These are phyloP conservation scores for Drosophila repleta DNA, from an alignment of 1,140 invertebrate genomes.

Conservation along the genomic window DNA sequence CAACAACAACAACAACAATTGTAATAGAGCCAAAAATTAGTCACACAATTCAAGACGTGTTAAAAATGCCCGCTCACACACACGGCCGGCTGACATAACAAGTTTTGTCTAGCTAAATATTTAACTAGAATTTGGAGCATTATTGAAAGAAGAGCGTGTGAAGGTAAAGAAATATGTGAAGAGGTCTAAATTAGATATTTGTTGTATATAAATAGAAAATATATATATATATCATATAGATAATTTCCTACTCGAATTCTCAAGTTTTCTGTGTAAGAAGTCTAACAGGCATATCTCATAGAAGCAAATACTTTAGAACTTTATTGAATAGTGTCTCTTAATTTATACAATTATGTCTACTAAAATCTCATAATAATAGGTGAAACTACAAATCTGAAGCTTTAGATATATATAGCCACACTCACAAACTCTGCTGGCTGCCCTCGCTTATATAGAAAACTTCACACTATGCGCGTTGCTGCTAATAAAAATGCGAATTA, in stretches of 20 bases:
- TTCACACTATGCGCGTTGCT: constrained; percentile 11
- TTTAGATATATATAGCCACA: background rate
- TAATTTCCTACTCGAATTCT: no score
- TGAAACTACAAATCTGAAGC: background rate
- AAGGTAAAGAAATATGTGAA: no score
- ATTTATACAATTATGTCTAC: no score
- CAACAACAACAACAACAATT: constrained; percentile 36
- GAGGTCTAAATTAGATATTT: no score
- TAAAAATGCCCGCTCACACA: constrained; percentile 48
- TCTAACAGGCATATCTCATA: no score
- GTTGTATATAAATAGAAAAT: no score
- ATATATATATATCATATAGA: no score
- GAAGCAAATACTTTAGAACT: no score
- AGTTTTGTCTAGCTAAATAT: background rate
- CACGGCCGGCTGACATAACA: background rate
- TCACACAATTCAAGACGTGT: constrained; percentile 70
- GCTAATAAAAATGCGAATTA: constrained; percentile 72
- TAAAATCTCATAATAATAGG: no score
- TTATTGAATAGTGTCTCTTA: no score
- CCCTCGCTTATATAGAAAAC: constrained; percentile 29
- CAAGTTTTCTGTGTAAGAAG: no score
- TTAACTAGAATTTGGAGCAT: background rate
- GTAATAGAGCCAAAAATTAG: constrained; percentile 57
- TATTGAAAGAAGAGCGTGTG: background rate
- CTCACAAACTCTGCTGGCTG: constrained; percentile 19